Percentiles rank a stretch among this genome's conserved stretches.
Evolutionary conservation across 1,140 invertebrate species (phyloP).

Genomic region (Zaprionus camerounensis): DNA sequence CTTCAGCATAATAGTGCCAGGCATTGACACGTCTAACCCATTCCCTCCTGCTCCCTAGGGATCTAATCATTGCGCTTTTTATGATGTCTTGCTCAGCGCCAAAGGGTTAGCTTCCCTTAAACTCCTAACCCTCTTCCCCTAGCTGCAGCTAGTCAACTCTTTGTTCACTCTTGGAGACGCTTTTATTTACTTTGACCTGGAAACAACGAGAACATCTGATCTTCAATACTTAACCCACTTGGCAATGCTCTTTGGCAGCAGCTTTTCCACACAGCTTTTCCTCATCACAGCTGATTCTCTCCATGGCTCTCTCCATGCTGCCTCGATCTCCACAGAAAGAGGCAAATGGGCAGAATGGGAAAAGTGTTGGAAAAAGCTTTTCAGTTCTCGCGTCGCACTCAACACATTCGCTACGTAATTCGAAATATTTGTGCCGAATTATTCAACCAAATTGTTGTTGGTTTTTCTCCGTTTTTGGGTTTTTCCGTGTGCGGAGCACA

Average conservation of each 20-base stretch:
- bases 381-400: conserved; percentile 22
- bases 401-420: conserved; percentile 14
- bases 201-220: not conserved
- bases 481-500: conserved; percentile 2
- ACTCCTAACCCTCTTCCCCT: not conserved
- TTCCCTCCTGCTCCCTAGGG: conserved; percentile 21
- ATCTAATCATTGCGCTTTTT: conserved; percentile 41
- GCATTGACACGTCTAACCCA: conserved; percentile 25
- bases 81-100: not conserved
- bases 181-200: not conserved
- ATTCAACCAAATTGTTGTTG: conserved; percentile 12
- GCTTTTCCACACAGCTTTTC: conserved; percentile 41
- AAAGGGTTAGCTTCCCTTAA: conserved; percentile 3
- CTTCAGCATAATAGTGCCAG: conserved; percentile 34
- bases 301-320: not conserved
- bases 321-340: conserved; percentile 12
- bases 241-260: not conserved
- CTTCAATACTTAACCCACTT: not conserved
- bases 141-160: no score
- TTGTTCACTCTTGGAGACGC: not conserved
- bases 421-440: conserved; percentile 27
- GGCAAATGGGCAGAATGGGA: not conserved
- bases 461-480: not conserved
- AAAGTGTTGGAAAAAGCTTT: conserved; percentile 29
- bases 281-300: conserved; percentile 21